A percentile compares a stretch with the other conserved stretches of the same genome.
phyloP scores from a whole-genome alignment of 2,113 vertebrate species.

The Muntiacus reevesi region DNA sequence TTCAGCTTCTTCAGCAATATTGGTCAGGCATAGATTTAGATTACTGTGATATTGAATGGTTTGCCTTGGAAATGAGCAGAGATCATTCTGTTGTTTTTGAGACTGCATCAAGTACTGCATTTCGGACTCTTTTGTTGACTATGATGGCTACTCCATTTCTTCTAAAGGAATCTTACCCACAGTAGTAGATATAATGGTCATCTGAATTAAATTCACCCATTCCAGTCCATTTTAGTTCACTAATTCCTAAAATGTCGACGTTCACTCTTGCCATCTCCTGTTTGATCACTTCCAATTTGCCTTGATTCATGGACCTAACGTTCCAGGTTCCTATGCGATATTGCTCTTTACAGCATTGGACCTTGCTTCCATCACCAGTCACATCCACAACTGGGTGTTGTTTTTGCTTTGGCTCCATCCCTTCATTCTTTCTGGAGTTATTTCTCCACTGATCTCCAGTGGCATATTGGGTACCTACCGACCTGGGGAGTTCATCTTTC shows the following conservation, averaged over 20 bases:
- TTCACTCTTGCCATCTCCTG: not conserved
- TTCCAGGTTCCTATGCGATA: not conserved
- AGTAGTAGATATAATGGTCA: not conserved
- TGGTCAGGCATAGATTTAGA: not conserved
- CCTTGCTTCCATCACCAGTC: not conserved
- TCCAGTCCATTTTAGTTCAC: not conserved
- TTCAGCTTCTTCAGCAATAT: not conserved
- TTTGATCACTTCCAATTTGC: not conserved
- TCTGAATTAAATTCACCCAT: not conserved
- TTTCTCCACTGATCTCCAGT: not conserved
- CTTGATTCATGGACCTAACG: not conserved
- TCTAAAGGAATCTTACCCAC: accelerated
- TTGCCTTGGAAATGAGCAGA: not conserved
- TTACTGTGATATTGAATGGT: not conserved
- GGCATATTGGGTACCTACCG: not conserved
- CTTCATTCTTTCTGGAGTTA: not conserved
- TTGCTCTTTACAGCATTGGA: accelerated
- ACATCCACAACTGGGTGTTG: not conserved
- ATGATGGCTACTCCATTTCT: not conserved
- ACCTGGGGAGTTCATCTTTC: not conserved
- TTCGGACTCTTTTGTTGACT: not conserved
- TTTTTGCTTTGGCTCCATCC: not conserved
- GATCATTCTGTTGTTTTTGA: not conserved
- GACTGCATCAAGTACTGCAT: not conserved
- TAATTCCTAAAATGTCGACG: not conserved